Evolutionary conservation across 1,140 invertebrate genomes (phyloP), one percentile per base, ranked within the genome.

Genomic region (Drosophila insularis): DNA sequence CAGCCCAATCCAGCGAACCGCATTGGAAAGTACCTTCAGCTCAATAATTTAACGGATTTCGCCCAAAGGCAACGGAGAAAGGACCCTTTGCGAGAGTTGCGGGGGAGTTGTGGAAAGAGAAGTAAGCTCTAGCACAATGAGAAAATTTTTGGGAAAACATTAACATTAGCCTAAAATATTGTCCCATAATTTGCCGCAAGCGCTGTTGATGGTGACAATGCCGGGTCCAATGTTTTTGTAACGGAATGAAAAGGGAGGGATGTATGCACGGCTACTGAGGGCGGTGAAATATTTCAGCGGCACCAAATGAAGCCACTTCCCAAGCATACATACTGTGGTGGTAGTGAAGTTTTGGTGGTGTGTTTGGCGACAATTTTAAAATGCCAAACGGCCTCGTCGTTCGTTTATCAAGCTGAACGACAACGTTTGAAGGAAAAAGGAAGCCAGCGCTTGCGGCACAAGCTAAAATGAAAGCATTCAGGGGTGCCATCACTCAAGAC

Each of bases 161-260:
- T 90, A 90, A 90, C 87, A 90, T 90, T 90, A 90, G 87, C 87
- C 80, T 90, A 90, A 90, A 90, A 90, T 90, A 90, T 90, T 90
- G 82, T 90, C 79, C 87, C 87, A 90, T 90, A 90, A 90, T 90
- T 90, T 90, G 87, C 87, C 87, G 81, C 87, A 70, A 84, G 87
- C 86, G 75, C 74, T 81, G 79, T 72, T 84, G 80, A 89, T 84
- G 84, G 75, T 87, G 84, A 89, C 82, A 87, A 87, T 81, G 75
- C 79, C 46, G 68, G 58, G 66, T 67, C 69, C 71, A 73, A 73
- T 53, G 43, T 50, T 59, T 73, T 70, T 11, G 32, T 69, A 32
- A 14, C 56, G 19, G 59, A 27, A 50, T 31, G 23, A 35, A 17
- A 10, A 21, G 8, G 37, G 14, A 46, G 8, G 27, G 10, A 35